These are phyloP conservation scores for Elysia crispata DNA, from an alignment of 2,888 invertebrate genomes.

Conservation along the genomic window DNA sequence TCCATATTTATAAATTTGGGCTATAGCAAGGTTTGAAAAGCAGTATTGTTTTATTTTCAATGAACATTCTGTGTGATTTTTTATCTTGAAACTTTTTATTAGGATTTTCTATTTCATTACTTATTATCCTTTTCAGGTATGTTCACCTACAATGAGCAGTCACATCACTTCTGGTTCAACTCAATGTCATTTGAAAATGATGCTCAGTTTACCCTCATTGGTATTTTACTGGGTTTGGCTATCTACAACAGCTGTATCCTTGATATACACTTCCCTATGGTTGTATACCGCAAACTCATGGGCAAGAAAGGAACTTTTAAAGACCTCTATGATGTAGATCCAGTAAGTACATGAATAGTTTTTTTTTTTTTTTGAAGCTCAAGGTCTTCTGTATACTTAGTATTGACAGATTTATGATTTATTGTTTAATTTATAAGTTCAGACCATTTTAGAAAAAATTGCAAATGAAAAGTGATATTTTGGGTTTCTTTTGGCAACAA, in stretches of 20 bases:
- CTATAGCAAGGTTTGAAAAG: too few relatives aligned
- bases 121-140: slow-evolving; percentile 76
- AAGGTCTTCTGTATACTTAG: background rate
- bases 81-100: too few relatives aligned
- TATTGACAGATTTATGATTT: too few relatives aligned
- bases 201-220: slow-evolving; percentile 95
- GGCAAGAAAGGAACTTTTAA: slow-evolving; percentile 92
- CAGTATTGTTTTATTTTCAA: background rate
- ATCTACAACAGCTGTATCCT: slow-evolving; percentile 97
- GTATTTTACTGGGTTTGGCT: slow-evolving; percentile 94
- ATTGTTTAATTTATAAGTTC: background rate
- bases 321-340: slow-evolving; percentile 93
- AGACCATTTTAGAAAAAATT: background rate
- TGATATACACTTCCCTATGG: slow-evolving; percentile 96
- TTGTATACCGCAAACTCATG: slow-evolving; percentile 94
- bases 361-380: background rate
- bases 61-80: background rate
- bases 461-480: too few relatives aligned
- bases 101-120: background rate
- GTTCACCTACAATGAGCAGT: slow-evolving; percentile 81
- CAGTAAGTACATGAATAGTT: slow-evolving; percentile 80
- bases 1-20: too few relatives aligned
- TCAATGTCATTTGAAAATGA: slow-evolving; percentile 95
- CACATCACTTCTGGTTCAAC: slow-evolving; percentile 89
- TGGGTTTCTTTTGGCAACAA: too few relatives aligned